Conservation (phyloP, 1,140 invertebrate genomes). For the Himalopsyche phryganea region DNA sequence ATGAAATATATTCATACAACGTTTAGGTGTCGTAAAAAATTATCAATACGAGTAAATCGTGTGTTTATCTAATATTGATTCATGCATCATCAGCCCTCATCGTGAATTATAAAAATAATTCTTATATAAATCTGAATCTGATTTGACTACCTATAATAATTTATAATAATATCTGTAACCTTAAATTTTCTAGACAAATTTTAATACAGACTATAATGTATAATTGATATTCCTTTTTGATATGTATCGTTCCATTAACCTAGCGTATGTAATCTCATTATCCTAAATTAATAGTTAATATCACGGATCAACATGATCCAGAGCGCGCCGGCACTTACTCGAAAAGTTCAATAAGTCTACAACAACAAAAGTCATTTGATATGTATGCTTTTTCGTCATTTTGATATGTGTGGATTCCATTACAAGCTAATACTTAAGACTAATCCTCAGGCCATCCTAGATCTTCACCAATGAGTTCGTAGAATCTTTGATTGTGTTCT, state of each 20-base stretch:
- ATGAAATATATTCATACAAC: too few relatives aligned
- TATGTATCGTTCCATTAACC: constrained; percentile 19
- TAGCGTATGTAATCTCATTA: constrained; percentile 10
- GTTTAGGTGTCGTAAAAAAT: too few relatives aligned
- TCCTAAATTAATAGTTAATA: constrained; percentile 21
- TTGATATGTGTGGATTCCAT: constrained; percentile 28
- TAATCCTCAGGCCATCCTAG: constrained; percentile 86
- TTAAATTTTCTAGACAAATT: background rate
- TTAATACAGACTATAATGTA: background rate
- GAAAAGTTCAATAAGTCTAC: background rate
- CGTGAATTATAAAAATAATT: constrained; percentile 26
- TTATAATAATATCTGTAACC: background rate
- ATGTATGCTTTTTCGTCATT: constrained; percentile 27
- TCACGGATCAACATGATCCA: constrained; percentile 36
- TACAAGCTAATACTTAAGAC: constrained; percentile 14
- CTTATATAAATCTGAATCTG: constrained; percentile 12
- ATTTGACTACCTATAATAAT: constrained; percentile 11
- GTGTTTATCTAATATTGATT: background rate
- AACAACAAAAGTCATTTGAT: constrained; percentile 12
- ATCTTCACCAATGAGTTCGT: constrained; percentile 87
- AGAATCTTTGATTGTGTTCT: constrained; percentile 94
- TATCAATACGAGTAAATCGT: too few relatives aligned
- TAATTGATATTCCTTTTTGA: constrained; percentile 8
- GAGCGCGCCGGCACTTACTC: constrained; percentile 20
- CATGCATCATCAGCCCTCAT: background rate